Evolutionary conservation across 2,888 invertebrate species (phyloP).

Genomic region (Phalangium opilio): DNA sequence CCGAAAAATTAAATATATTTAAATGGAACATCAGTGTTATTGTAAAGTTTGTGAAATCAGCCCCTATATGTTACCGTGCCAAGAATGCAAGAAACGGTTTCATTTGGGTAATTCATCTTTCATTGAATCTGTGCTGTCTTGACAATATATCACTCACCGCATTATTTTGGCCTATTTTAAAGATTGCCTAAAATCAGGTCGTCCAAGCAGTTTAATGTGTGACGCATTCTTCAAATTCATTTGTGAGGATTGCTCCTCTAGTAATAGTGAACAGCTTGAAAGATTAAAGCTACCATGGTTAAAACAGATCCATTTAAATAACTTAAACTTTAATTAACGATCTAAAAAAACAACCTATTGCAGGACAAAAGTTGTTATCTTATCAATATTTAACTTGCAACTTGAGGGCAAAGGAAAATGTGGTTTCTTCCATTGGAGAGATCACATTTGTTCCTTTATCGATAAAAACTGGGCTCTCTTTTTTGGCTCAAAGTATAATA

Average conservation of each 20-base stretch:
- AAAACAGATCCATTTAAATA: too few species aligned
- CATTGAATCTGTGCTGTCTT: too few species aligned
- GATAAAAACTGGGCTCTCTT: constrained; percentile 59
- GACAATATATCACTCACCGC: too few species aligned
- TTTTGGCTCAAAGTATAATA: constrained; percentile 41
- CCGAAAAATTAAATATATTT: too few species aligned
- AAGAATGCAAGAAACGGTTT: too few species aligned
- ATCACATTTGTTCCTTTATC: constrained; percentile 63
- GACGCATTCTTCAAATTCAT: constrained; percentile 59
- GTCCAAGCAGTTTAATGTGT: constrained; percentile 52
- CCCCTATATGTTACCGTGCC: too few species aligned
- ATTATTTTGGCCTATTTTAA: constrained; percentile 29
- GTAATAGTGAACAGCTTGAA: constrained; percentile 41
- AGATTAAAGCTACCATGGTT: constrained; percentile 57
- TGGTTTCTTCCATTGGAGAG: constrained; percentile 73
- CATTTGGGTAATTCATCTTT: too few species aligned
- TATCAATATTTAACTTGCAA: constrained; percentile 61
- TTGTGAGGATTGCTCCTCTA: constrained; percentile 47
- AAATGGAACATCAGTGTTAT: too few species aligned
- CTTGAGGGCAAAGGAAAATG: constrained; percentile 55
- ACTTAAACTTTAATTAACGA: too few species aligned
- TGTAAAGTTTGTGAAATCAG: too few species aligned
- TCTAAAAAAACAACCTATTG: neutral
- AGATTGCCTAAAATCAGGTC: constrained; percentile 46
- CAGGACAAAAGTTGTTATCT: constrained; percentile 55